Base-by-base conservation (phyloP, 2,888 invertebrate species). In the Metopia argyrocephala region DNA sequence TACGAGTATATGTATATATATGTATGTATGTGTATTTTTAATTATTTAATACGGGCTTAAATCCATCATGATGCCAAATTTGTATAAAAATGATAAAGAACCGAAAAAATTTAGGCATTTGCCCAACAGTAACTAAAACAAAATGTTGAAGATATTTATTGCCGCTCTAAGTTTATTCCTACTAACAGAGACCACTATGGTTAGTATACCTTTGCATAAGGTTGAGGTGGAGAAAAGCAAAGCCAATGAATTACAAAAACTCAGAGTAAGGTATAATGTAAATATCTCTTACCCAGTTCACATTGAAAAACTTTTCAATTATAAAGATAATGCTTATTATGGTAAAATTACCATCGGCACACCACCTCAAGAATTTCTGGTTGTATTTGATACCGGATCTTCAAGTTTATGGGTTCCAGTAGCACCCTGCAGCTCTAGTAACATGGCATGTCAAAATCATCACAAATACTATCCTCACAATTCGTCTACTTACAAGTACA, bases 341-440 rank as follows among this genome's bases (percentile, higher is more conserved):
- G 82, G 82, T 23, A 74, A 57, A 21, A 97, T 98, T 85, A 91
- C 93, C 0, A 95, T 98, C 89, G 98, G 98, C 76, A 94, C 93
- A 54, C 98, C 98, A 21, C 94, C 96, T 69, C 98, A 98, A 92
- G 92, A 91, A 7, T 98, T 98, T 91, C 94, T 94, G 87, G 98
- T 99, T 79, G 95, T 99, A 83, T 99, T 99, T 91, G 99, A 99
- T 91, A 23, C 82, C 3, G 82, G 82, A 82, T 98, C 98, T 27
- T 97, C 98, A 69, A 99, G 99, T 91, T 93, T 99, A 81, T 99
- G 99, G 99, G 94, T 99, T 79, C 99, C 99, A 15, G 98, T 98
- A 25, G 97, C 97, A 91, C 95, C 97, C 89, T 99, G 99, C 90
- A 94, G 95, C 87, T 92, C 93, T 89, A 95, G 95, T 74, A 97